These are phyloP conservation scores for Laticauda colubrina DNA, from an alignment of 2,113 vertebrate species.

Conservation along the genomic window DNA sequence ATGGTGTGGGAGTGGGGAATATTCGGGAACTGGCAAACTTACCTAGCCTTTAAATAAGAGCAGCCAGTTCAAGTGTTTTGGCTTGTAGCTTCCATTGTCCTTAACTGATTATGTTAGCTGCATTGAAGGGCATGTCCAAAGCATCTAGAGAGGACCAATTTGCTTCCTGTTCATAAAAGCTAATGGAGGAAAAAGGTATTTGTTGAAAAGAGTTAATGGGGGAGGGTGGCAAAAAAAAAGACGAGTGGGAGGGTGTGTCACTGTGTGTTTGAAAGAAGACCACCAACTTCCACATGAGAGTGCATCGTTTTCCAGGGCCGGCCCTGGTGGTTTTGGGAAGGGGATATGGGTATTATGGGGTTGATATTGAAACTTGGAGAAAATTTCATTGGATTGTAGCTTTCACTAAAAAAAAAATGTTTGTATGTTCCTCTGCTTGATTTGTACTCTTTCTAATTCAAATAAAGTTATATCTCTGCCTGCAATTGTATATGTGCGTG, in stretches of 20 bases:
- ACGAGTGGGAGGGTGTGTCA: not conserved
- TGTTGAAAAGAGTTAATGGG: not conserved
- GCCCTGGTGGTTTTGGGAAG: not conserved
- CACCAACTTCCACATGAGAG: not conserved
- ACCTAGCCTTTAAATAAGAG: not conserved
- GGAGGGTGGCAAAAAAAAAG: too few species aligned
- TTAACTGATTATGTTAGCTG: not conserved
- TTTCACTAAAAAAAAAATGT: not conserved
- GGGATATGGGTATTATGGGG: not conserved
- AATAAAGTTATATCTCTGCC: constrained; percentile 2
- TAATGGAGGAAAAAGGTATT: not conserved
- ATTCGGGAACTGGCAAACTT: not conserved
- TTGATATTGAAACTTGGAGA: not conserved
- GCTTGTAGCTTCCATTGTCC: not conserved
- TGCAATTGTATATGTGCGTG: not conserved
- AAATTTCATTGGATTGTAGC: not conserved
- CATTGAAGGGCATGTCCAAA: not conserved
- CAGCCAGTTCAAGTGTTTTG: not conserved
- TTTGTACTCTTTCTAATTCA: constrained; percentile 27
- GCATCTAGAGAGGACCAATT: not conserved
- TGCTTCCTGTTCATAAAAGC: not conserved
- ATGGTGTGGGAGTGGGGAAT: not conserved
- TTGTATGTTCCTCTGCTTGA: constrained; percentile 4
- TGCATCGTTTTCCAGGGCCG: not conserved
- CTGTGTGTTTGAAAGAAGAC: not conserved